Conservation (phyloP, 2,888 invertebrate genomes). For the Orthonevra nobilis region DNA sequence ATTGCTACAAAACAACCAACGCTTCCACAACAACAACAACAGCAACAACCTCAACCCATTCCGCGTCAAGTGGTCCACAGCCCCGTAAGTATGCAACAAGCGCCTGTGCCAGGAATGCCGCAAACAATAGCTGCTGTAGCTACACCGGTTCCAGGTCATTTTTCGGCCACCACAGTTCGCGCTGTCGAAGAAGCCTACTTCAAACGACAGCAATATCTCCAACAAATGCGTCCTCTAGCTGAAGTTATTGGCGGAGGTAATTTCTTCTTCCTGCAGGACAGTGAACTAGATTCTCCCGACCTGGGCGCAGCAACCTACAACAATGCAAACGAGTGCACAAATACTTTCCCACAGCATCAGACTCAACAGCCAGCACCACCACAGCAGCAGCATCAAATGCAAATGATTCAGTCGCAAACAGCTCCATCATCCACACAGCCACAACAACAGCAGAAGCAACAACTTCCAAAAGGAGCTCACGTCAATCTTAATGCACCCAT, state of each 20-base stretch:
- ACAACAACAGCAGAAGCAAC: slow-evolving; percentile 79
- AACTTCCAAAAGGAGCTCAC: slow-evolving; percentile 73
- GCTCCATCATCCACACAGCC: slow-evolving; percentile 71
- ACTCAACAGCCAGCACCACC: slow-evolving; percentile 62
- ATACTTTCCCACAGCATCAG: slow-evolving; percentile 54
- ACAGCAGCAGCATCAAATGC: slow-evolving; percentile 56
- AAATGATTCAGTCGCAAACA: slow-evolving; percentile 43
- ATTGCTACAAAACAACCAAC: slow-evolving; percentile 28
- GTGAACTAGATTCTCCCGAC: slow-evolving; percentile 90
- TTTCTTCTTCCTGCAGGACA: slow-evolving; percentile 93
- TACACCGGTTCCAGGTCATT: slow-evolving; percentile 72
- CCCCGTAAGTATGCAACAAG: slow-evolving; percentile 65
- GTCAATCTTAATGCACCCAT: slow-evolving; percentile 81
- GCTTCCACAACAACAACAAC: slow-evolving; percentile 68
- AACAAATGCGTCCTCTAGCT: slow-evolving; percentile 84
- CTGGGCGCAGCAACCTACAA: slow-evolving; percentile 56
- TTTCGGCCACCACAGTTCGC: slow-evolving; percentile 83
- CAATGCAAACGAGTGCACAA: slow-evolving; percentile 52
- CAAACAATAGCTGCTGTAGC: slow-evolving; percentile 71
- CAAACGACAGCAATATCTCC: slow-evolving; percentile 82
- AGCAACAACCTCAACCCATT: slow-evolving; percentile 53
- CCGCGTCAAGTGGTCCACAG: slow-evolving; percentile 64
- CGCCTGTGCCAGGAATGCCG: slow-evolving; percentile 64
- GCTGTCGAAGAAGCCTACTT: slow-evolving; percentile 85
- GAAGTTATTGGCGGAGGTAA: slow-evolving; percentile 89